Conservation (phyloP, 2,113 vertebrate species). For the Malurus cyaneus region DNA sequence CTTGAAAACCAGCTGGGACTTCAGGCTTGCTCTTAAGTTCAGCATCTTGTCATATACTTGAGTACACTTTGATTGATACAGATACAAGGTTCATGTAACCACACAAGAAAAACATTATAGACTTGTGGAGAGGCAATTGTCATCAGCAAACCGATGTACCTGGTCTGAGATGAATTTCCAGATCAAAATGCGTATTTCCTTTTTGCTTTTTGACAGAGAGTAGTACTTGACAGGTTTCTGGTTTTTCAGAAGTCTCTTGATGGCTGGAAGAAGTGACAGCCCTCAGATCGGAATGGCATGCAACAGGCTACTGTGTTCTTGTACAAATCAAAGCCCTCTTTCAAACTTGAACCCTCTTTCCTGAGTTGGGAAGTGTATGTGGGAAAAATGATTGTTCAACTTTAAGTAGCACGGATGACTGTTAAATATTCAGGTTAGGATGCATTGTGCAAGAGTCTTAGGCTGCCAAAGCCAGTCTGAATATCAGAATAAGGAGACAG, state of each 20-base stretch:
- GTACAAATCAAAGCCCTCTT: constrained; percentile 56
- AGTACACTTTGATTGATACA: constrained; percentile 60
- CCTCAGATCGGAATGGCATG: constrained; percentile 26
- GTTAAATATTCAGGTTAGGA: background rate
- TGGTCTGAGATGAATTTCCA: constrained; percentile 60
- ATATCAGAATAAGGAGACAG: background rate
- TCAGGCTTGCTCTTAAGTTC: constrained; percentile 32
- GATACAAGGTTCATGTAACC: constrained; percentile 34
- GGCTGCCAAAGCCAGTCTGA: background rate
- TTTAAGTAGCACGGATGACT: background rate
- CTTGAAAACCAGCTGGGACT: constrained; percentile 35
- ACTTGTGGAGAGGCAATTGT: constrained; percentile 39
- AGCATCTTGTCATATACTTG: constrained; percentile 21
- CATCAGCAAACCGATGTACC: constrained; percentile 39
- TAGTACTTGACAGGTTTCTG: constrained; percentile 51
- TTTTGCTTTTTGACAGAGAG: constrained; percentile 52
- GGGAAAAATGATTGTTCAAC: background rate
- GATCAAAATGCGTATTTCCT: constrained; percentile 59
- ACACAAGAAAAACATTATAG: constrained; percentile 35
- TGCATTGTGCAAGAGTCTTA: background rate
- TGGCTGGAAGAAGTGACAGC: constrained; percentile 56
- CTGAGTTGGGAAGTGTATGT: background rate
- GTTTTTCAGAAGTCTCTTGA: constrained; percentile 61
- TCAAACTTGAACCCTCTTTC: constrained; percentile 15
- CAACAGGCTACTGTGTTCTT: constrained; percentile 52